These are phyloP conservation scores for Drosophila baimaii DNA, from an alignment of 1,140 invertebrate genomes.

Conservation along the genomic window DNA sequence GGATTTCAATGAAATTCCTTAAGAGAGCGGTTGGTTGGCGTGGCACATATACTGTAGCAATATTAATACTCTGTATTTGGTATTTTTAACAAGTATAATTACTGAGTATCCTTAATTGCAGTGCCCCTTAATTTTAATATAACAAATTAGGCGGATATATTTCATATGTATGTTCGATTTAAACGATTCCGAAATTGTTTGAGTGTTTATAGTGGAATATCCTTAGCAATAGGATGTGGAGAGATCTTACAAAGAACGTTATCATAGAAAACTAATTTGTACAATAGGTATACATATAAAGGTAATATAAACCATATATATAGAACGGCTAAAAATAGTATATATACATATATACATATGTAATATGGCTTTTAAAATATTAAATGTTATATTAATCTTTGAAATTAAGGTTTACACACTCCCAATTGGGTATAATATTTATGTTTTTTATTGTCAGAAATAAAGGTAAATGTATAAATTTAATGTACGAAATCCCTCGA, in stretches of 20 bases:
- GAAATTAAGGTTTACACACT: neutral
- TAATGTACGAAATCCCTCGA: no score
- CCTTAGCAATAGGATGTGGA: neutral
- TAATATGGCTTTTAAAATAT: neutral
- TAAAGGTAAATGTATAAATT: neutral
- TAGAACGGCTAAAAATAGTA: neutral
- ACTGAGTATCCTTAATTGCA: neutral
- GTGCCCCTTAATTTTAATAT: neutral
- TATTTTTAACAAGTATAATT: neutral
- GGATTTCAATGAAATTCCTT: neutral
- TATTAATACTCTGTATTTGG: neutral
- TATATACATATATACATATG: no score
- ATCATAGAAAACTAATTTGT: neutral
- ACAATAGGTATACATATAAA: neutral
- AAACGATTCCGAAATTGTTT: neutral
- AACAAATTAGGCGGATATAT: neutral
- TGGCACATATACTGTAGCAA: constrained; percentile 2
- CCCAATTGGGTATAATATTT: neutral
- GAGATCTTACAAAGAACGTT: neutral
- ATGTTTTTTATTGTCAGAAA: neutral
- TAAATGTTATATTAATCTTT: neutral
- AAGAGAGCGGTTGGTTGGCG: constrained; percentile 7
- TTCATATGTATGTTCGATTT: neutral
- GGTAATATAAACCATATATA: no score
- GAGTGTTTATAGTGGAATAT: neutral